Evolutionary conservation across 2,113 vertebrate genomes (phyloP), one percentile per base, ranked within the genome.

Genomic region (Corythoichthys intestinalis): DNA sequence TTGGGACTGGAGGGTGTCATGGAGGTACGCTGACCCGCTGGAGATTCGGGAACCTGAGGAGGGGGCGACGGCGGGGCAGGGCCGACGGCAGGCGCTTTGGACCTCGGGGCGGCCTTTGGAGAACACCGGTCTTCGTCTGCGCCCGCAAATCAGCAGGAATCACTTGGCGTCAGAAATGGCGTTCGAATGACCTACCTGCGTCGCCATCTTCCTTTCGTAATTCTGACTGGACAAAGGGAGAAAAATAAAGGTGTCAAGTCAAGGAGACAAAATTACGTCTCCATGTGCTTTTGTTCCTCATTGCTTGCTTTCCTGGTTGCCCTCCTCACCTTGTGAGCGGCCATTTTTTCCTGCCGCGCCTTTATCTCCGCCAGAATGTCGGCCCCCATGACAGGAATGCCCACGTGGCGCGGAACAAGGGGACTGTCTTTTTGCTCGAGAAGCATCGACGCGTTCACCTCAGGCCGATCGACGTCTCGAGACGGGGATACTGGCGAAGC

Each of bases 291-390:
- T 39, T 4, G 4, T 8, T 11, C 6, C 6, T 44, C 41, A 11
- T 39, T 39, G 3, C 38, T 59, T 35, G 52, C 12, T 6, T 50
- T 15, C 48, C 48, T 4, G 10, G 12, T 56, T 10, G 3, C 28
- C 35, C 11, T 48, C 14, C 5, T 10, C 57, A 97, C 95, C 93
- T 96, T 95, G 72, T 93, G 93, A 0, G 87, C 89, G 3, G 94
- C 94, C 86, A 92, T 94, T 70, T 85, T 93, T 81, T 95, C 95
- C 80, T 98, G 96, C 71, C 94, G 94, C 78, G 97, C 97, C 76
- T 95, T 96, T 92, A 99, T 98, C 90, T 99, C 96, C 0, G 96
- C 95, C 48, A 99, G 77, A 52, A 98, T 90, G 57, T 95, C 94
- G 12, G 92, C 90, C 67, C 95, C 94, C 0, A 96, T 93, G 0